These are phyloP conservation scores for Hydropsyche betteni DNA, from an alignment of 2,888 invertebrate species.

Conservation along the genomic window DNA sequence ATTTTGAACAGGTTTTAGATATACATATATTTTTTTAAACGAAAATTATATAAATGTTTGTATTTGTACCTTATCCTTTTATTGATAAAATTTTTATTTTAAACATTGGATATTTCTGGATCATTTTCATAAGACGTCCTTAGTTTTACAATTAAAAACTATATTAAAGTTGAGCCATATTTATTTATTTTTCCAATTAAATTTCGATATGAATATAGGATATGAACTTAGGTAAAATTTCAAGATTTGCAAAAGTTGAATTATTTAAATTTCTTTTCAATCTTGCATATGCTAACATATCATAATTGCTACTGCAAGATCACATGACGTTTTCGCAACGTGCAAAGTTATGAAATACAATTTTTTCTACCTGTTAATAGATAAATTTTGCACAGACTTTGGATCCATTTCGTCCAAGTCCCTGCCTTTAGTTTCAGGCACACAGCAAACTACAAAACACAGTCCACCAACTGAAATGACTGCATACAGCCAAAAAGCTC, in stretches of 20 bases:
- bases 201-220: slow-evolving; percentile 15
- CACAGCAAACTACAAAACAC: slow-evolving; percentile 84
- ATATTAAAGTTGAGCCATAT: neutral
- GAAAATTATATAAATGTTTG: too few relatives aligned
- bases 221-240: neutral
- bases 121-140: slow-evolving; percentile 5
- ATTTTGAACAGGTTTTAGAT: slow-evolving; percentile 3
- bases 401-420: slow-evolving; percentile 90
- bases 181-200: neutral
- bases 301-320: too few relatives aligned
- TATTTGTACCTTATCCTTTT: too few relatives aligned
- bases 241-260: too few relatives aligned
- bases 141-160: neutral
- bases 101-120: too few relatives aligned
- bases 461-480: slow-evolving; percentile 82
- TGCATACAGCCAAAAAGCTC: slow-evolving; percentile 90
- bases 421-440: slow-evolving; percentile 91
- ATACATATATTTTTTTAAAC: too few relatives aligned
- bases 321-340: too few relatives aligned
- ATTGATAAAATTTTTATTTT: too few relatives aligned
- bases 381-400: slow-evolving; percentile 62
- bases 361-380: slow-evolving; percentile 25
- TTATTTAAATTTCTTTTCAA: too few relatives aligned
- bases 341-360: neutral
- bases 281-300: too few relatives aligned